These are phyloP conservation scores for Macropis europaea DNA, from an alignment of 2,888 invertebrate genomes.

Conservation along the genomic window DNA sequence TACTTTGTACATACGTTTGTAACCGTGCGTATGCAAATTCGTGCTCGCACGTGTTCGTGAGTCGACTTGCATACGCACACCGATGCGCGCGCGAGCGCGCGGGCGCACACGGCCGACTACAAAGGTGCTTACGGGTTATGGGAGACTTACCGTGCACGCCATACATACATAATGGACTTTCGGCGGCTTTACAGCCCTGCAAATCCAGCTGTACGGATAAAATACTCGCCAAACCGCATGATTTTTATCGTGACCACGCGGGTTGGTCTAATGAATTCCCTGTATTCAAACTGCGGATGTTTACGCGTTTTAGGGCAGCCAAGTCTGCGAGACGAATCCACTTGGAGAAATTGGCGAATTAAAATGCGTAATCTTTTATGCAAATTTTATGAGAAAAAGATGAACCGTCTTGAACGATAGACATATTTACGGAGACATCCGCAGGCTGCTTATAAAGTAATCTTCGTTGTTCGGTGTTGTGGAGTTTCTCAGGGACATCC, in stretches of 20 bases:
- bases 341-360: too few relatives aligned
- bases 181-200: conserved; percentile 39
- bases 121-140: conserved; percentile 55
- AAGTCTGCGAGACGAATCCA: too few relatives aligned
- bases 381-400: too few relatives aligned
- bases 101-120: conserved; percentile 2
- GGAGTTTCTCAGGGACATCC: too few relatives aligned
- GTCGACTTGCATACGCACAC: too few relatives aligned
- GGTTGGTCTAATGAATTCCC: background rate
- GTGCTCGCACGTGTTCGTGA: conserved; percentile 7
- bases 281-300: too few relatives aligned
- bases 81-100: background rate
- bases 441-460: too few relatives aligned
- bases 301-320: too few relatives aligned
- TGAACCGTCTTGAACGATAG: too few relatives aligned
- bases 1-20: conserved; percentile 27
- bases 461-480: too few relatives aligned
- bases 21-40: conserved; percentile 37
- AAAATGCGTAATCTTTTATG: too few relatives aligned
- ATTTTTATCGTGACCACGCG: conserved; percentile 30
- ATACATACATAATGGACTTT: conserved; percentile 56
- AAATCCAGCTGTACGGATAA: conserved; percentile 48
- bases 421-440: too few relatives aligned
- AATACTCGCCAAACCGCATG: conserved; percentile 4
- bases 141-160: conserved; percentile 49